These are phyloP conservation scores for Nysson spinosus DNA, from an alignment of 2,888 invertebrate species.

Conservation along the genomic window DNA sequence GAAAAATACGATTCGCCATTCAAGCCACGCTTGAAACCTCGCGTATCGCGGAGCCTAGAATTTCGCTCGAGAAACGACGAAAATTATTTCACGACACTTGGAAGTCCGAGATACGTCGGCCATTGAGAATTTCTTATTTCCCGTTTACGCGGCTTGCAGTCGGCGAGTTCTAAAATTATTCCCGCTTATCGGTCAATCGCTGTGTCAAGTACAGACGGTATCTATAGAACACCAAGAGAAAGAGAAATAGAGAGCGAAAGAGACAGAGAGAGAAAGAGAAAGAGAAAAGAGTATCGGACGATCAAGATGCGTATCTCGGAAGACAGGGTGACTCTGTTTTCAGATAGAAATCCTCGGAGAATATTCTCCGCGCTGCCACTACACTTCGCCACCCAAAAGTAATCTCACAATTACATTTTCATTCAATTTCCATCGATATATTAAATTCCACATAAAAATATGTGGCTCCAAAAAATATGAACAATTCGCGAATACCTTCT, in stretches of 20 bases:
- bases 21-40: background rate
- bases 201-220: constrained; percentile 5
- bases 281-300: background rate
- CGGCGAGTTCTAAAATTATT: constrained; percentile 47
- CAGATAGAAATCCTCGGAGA: too few relatives aligned
- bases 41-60: background rate
- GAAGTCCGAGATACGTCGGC: background rate
- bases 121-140: constrained; percentile 1
- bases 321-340: too few relatives aligned
- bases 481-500: too few relatives aligned
- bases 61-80: background rate
- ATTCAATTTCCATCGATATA: too few relatives aligned
- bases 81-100: background rate
- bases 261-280: constrained; percentile 1
- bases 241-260: background rate
- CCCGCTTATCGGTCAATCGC: constrained; percentile 52
- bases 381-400: too few relatives aligned
- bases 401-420: too few relatives aligned
- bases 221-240: background rate
- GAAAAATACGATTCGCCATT: background rate
- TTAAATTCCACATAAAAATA: too few relatives aligned
- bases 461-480: too few relatives aligned
- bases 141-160: background rate
- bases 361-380: too few relatives aligned
- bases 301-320: too few relatives aligned